These are phyloP conservation scores for Dryocosmus kuriphilus DNA, from an alignment of 2,888 invertebrate species.

Conservation along the genomic window DNA sequence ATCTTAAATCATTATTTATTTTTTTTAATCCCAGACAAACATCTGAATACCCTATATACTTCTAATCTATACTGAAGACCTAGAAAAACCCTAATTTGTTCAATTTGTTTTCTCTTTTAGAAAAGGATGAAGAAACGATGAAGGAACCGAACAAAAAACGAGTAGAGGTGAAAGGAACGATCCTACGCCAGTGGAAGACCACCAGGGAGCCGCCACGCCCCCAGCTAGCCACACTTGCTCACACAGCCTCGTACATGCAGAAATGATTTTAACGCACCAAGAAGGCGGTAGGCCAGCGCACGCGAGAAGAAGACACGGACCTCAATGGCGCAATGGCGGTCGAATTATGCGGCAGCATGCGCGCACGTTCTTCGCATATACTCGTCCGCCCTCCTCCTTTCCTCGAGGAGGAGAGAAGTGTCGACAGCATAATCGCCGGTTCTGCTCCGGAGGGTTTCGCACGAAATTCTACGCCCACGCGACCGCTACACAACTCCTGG, in stretches of 20 bases:
- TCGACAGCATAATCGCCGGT: constrained; percentile 73
- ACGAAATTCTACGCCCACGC: constrained; percentile 58
- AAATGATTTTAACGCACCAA: constrained; percentile 58
- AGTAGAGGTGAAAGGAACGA: constrained; percentile 43
- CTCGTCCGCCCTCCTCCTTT: constrained; percentile 41
- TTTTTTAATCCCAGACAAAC: not conserved
- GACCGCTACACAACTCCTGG: constrained; percentile 48
- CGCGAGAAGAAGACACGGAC: constrained; percentile 55
- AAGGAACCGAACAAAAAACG: not conserved
- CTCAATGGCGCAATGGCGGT: constrained; percentile 66
- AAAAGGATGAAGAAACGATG: not conserved
- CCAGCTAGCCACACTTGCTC: constrained; percentile 66
- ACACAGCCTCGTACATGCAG: constrained; percentile 57
- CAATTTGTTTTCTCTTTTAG: not conserved
- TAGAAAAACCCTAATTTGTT: not conserved
- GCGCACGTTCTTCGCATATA: constrained; percentile 50
- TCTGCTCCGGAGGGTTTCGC: constrained; percentile 60
- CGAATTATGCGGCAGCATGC: constrained; percentile 61
- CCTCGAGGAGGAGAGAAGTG: constrained; percentile 64
- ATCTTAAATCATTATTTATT: not conserved
- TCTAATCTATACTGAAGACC: not conserved
- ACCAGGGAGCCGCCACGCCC: constrained; percentile 75
- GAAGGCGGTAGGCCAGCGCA: constrained; percentile 56
- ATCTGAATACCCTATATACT: not conserved
- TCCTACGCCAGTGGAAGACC: constrained; percentile 71